Evolutionary conservation across 2,797 vertebrate species (phyloP).

Genomic region (Alectoris magna): DNA sequence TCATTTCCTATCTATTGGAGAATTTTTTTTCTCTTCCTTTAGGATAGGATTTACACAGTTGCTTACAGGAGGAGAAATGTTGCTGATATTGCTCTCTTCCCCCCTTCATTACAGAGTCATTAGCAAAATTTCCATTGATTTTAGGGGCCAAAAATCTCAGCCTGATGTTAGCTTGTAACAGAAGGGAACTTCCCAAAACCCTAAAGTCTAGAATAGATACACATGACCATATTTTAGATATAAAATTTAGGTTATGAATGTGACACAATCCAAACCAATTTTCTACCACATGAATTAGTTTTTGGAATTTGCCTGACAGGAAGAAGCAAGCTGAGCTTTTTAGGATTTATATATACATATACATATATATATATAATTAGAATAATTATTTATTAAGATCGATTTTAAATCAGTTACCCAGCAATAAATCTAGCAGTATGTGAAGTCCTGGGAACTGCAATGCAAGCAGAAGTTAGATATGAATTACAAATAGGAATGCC

Average conservation of each 20-base stretch:
- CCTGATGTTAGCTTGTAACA: background rate
- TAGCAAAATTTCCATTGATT: background rate
- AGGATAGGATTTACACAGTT: background rate
- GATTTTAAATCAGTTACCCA: constrained; percentile 37
- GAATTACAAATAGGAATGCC: constrained; percentile 43
- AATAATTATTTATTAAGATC: constrained; percentile 57
- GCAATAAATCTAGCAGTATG: constrained; percentile 49
- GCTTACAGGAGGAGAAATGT: background rate
- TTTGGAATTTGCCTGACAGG: constrained; percentile 38
- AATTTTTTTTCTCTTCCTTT: background rate
- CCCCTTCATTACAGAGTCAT: background rate
- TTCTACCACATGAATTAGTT: constrained; percentile 41
- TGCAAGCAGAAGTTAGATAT: constrained; percentile 50
- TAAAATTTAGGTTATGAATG: background rate
- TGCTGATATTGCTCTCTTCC: background rate
- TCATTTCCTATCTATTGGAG: background rate
- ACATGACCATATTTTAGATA: background rate
- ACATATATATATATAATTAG: constrained; percentile 22
- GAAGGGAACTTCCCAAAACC: background rate
- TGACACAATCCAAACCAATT: constrained; percentile 21
- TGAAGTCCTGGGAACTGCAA: constrained; percentile 56
- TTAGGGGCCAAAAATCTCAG: background rate
- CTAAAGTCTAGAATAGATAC: background rate
- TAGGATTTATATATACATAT: background rate
- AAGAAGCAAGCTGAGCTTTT: constrained; percentile 29